Evolutionary conservation across 2,113 vertebrate species (phyloP).

Genomic region (Eclectus roratus): DNA sequence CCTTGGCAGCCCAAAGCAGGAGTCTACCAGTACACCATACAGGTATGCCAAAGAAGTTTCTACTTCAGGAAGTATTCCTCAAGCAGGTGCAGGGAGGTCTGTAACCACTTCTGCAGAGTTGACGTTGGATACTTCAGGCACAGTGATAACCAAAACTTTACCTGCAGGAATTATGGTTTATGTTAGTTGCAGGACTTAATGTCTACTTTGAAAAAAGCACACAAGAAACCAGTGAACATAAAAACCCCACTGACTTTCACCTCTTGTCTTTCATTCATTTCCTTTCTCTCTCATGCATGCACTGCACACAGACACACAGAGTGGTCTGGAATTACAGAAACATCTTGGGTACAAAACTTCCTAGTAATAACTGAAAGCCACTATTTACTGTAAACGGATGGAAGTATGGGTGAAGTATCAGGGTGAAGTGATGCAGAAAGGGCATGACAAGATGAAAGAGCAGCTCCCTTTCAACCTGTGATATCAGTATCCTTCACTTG

Average conservation of each 20-base stretch:
- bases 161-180: neutral
- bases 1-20: conserved; percentile 95
- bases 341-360: neutral
- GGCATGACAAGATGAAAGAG: neutral
- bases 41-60: conserved; percentile 74
- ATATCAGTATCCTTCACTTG: neutral
- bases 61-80: neutral
- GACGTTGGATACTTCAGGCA: neutral
- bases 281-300: accelerated
- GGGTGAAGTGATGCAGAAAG: neutral
- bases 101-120: neutral
- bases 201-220: neutral
- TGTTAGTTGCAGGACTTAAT: neutral
- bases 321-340: neutral
- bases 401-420: neutral
- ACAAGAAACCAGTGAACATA: neutral
- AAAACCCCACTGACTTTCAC: neutral
- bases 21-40: conserved; percentile 89
- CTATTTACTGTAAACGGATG: neutral
- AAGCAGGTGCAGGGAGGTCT: neutral
- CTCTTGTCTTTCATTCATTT: neutral
- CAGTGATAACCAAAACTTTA: neutral
- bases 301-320: accelerated
- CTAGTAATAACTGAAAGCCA: neutral
- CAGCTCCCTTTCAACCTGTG: neutral